These are phyloP conservation scores for Formica aserva DNA, from an alignment of 2,888 invertebrate species.

Conservation along the genomic window DNA sequence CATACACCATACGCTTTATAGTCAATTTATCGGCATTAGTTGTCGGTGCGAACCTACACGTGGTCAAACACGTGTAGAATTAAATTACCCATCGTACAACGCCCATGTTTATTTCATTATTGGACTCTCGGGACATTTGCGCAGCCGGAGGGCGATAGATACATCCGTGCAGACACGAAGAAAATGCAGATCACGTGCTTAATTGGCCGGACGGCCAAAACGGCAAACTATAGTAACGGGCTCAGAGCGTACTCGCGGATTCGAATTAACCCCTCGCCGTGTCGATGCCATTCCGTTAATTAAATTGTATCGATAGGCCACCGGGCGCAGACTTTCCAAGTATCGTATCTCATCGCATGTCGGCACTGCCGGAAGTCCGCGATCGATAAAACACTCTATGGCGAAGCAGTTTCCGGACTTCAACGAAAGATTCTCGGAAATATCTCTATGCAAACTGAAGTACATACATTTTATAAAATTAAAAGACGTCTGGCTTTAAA, in stretches of 20 bases:
- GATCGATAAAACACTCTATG: not conserved
- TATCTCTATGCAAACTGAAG: not conserved
- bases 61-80: slow-evolving; percentile 48
- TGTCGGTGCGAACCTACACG: slow-evolving; percentile 50
- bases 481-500: slow-evolving; percentile 11
- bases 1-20: slow-evolving; percentile 23
- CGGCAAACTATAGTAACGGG: slow-evolving; percentile 60
- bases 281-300: slow-evolving; percentile 66
- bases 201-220: slow-evolving; percentile 75
- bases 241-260: slow-evolving; percentile 41
- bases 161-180: slow-evolving; percentile 29
- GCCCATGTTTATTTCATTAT: slow-evolving; percentile 79
- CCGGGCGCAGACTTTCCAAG: not conserved
- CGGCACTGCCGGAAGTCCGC: not conserved
- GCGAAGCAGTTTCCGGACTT: not conserved
- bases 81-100: slow-evolving; percentile 77
- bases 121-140: slow-evolving; percentile 73
- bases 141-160: slow-evolving; percentile 25
- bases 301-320: slow-evolving; percentile 60
- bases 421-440: not conserved
- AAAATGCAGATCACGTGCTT: slow-evolving; percentile 80
- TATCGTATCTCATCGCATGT: slow-evolving; percentile 14
- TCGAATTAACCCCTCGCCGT: slow-evolving; percentile 54
- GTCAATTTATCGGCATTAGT: slow-evolving; percentile 44
- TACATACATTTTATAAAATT: not conserved